phyloP scores from a whole-genome alignment of 2,113 vertebrate genomes.

The Upupa epops region DNA sequence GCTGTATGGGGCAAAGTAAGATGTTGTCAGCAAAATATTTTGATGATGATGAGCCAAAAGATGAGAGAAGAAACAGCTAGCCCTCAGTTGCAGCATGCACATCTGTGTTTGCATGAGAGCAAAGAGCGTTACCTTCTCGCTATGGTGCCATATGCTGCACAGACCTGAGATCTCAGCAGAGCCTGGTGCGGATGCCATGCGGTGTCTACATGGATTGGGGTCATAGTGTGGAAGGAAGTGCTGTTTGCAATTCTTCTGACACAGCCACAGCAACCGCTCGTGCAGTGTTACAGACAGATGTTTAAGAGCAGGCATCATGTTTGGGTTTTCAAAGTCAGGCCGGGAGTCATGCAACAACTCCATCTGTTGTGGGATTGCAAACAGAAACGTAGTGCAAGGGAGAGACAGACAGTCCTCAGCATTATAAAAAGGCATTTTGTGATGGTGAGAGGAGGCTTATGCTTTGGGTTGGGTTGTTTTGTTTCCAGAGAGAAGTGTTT shows the following conservation, averaged over 20 bases:
- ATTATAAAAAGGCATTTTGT: constrained; percentile 38
- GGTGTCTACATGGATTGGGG: background rate
- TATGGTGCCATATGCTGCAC: background rate
- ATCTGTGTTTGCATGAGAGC: background rate
- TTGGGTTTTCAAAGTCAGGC: background rate
- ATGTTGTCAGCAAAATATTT: background rate
- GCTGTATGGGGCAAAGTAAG: background rate
- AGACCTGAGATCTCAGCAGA: background rate
- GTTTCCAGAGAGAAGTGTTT: background rate
- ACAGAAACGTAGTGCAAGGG: background rate
- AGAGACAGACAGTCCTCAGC: background rate
- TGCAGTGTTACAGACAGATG: background rate
- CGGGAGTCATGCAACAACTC: background rate
- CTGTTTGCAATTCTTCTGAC: constrained; percentile 16
- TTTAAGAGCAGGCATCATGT: constrained; percentile 15
- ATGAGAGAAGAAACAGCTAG: background rate
- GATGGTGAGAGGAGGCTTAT: background rate
- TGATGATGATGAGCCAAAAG: background rate
- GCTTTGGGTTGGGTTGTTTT: background rate
- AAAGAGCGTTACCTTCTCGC: background rate
- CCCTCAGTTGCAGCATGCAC: background rate
- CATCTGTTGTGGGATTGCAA: constrained; percentile 33
- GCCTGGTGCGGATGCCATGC: fast-evolving
- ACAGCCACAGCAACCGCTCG: background rate
- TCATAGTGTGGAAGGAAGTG: background rate